Evolutionary conservation across 2,888 invertebrate species (phyloP).

Genomic region (Orthonychiurus folsomi): DNA sequence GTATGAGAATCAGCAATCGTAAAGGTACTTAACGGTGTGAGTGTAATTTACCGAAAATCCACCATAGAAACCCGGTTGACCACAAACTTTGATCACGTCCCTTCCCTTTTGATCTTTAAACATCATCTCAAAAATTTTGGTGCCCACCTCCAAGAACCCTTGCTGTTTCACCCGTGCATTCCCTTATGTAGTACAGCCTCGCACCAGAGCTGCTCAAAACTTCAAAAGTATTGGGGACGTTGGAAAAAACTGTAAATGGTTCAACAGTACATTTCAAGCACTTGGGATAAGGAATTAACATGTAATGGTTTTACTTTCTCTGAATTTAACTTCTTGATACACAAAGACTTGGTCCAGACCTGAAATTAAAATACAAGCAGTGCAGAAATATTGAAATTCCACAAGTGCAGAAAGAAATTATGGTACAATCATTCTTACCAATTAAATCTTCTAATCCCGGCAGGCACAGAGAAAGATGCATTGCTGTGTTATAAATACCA

Average conservation of each 20-base stretch:
- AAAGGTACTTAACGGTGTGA: no score
- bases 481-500: no score
- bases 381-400: no score
- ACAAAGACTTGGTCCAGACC: slow-evolving; percentile 11
- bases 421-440: no score
- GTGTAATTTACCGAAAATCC: slow-evolving; percentile 5
- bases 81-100: slow-evolving; percentile 5
- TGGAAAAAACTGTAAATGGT: slow-evolving; percentile 8
- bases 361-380: no score
- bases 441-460: slow-evolving; percentile 12
- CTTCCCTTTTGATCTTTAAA: slow-evolving; percentile 1
- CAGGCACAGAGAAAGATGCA: slow-evolving; percentile 3
- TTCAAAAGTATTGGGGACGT: slow-evolving; percentile 8
- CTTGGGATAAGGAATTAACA: neutral
- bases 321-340: slow-evolving; percentile 8
- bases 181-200: slow-evolving; percentile 2
- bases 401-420: no score
- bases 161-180: slow-evolving; percentile 9
- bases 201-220: slow-evolving; percentile 4
- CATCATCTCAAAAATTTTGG: slow-evolving; percentile 15
- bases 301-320: slow-evolving; percentile 4
- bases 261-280: neutral
- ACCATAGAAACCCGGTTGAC: slow-evolving; percentile 12
- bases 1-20: no score
- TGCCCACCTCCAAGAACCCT: slow-evolving; percentile 11